phyloP scores from a whole-genome alignment of 2,113 vertebrate genomes.

The Paramormyrops kingsleyae region DNA sequence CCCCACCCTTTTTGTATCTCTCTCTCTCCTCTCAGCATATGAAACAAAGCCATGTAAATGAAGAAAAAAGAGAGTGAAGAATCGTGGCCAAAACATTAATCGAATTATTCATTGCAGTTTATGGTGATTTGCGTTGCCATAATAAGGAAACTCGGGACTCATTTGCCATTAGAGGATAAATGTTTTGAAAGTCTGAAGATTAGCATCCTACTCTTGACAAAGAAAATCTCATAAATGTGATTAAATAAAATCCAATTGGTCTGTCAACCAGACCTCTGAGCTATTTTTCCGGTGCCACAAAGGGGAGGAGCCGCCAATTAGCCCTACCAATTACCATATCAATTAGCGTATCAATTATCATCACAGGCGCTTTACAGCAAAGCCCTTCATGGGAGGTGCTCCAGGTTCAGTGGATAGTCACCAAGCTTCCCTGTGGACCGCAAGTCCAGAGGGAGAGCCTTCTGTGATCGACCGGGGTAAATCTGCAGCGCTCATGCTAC shows the following conservation, averaged over 20 bases:
- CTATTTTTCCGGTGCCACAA: not conserved
- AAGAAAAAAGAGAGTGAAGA: not conserved
- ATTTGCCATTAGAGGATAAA: not conserved
- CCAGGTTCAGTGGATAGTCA: not conserved
- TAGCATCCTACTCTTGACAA: conserved; percentile 4
- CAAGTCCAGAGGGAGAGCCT: not conserved
- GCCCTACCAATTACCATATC: conserved; percentile 1
- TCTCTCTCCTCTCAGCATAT: not conserved
- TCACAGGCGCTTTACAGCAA: not conserved
- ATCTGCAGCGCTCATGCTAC: not conserved
- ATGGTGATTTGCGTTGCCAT: not conserved
- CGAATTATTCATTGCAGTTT: conserved; percentile 3
- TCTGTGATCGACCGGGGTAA: not conserved
- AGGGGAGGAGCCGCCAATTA: not conserved
- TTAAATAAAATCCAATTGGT: conserved; percentile 8
- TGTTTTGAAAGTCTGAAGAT: conserved; percentile 2
- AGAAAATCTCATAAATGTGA: conserved; percentile 4
- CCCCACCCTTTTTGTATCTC: not conserved
- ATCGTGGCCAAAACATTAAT: conserved; percentile 8
- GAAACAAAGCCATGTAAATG: not conserved
- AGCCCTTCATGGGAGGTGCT: not conserved
- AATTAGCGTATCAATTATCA: not conserved
- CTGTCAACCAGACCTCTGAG: not conserved
- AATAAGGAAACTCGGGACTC: not conserved
- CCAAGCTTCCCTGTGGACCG: not conserved